Base-by-base conservation (phyloP, 2,797 vertebrate genomes). In the Pangasius krempfi region DNA sequence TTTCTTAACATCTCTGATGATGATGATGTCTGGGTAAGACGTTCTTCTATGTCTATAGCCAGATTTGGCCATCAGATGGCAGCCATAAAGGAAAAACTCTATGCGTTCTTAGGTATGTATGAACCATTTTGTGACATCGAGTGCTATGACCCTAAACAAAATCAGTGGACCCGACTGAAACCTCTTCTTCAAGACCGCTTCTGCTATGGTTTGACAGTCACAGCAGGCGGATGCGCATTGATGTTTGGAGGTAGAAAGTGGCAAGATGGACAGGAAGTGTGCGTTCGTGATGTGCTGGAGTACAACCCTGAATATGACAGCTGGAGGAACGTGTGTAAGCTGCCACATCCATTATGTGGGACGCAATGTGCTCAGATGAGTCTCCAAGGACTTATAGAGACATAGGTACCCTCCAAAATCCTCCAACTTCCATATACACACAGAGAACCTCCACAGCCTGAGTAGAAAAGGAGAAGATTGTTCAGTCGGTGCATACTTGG, bases 71-170 rank as follows among this genome's bases (percentile, higher is more conserved):
- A 99, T 90, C 97, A 98, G 91, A 95, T 99, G 95, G 97, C 97
- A 0, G 94, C 96, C 0, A 95, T 97, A 84, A 93, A 95, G 8
- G 96, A 96, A 0, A 93, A 92, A 37, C 95, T 99, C 93, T 99
- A 97, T 75, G 97, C 97, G 22, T 96, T 99, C 90, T 89, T 99
- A 92, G 98, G 98, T 25, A 95, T 97, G 92, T 98, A 97, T 1
- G 98, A 99, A 92, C 97, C 97, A 3, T 99, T 98, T 94, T 98
- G 97, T 5, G 98, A 99, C 89, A 98, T 99, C 1, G 98, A 99
- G 92, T 94, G 95, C 78, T 99, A 98, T 0, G 95, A 98, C 76
- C 93, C 97, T 0, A 86, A 70, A 30, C 90, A 93, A 0, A 96
- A 98, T 90, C 96, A 96, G 76, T 99, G 98, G 98, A 98, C 96